Conservation (phyloP, 2,888 invertebrate genomes). For the Gnatocerus cornutus region DNA sequence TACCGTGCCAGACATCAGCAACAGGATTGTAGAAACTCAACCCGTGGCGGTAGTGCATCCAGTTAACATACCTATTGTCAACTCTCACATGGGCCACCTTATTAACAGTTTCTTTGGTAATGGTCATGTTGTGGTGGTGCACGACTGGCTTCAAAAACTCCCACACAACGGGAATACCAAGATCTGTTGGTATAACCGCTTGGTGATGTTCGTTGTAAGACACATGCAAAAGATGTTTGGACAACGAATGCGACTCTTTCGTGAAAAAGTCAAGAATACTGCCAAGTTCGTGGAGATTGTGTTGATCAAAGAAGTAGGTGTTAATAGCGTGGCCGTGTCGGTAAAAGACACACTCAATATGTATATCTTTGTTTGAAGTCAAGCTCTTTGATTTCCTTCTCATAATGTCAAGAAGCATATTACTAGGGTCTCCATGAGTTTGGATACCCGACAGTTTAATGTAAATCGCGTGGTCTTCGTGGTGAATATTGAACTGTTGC, state of each 20-base stretch:
- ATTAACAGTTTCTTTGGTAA: conserved; percentile 57
- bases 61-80: conserved; percentile 60
- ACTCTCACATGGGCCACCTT: conserved; percentile 59
- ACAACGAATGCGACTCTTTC: conserved; percentile 15
- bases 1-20: conserved; percentile 69
- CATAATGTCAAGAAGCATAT: conserved; percentile 7
- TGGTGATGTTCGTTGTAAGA: conserved; percentile 51
- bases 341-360: conserved; percentile 17
- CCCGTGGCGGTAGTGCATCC: conserved; percentile 65
- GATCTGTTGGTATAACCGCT: conserved; percentile 66
- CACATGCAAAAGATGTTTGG: conserved; percentile 45
- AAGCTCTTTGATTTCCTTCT: not conserved
- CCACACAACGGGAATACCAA: conserved; percentile 68
- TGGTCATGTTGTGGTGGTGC: conserved; percentile 54
- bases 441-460: conserved; percentile 24
- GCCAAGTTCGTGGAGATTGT: conserved; percentile 27
- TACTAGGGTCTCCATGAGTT: not conserved
- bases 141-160: conserved; percentile 62
- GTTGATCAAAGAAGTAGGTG: conserved; percentile 21
- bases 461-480: conserved; percentile 25
- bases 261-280: conserved; percentile 29
- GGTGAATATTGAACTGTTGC: conserved; percentile 23
- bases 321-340: conserved; percentile 18
- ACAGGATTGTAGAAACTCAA: conserved; percentile 71
- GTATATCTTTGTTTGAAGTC: not conserved